Evolutionary conservation across 2,113 vertebrate species (phyloP), one percentile per base, ranked within the genome.

Genomic region (Scartelaos histophorus): DNA sequence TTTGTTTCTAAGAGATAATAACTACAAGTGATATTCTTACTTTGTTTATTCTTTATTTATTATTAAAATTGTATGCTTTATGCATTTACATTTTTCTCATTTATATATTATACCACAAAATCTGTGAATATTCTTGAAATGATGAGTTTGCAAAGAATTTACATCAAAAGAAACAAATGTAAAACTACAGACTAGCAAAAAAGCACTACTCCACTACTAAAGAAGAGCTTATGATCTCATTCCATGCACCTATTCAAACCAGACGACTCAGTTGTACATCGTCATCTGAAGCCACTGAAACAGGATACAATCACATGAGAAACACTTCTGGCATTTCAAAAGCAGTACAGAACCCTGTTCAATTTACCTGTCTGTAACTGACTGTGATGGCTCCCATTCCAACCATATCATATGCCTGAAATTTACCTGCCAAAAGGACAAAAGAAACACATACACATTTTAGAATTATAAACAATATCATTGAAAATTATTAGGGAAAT

Each of bases 211-310:
- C 46, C 13, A 47, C 47, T 49, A 17, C 47, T 51, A 43, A 10
- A 9, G 16, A 51, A 51, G 17, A 51, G 47, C 15, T 49, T 49
- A 43, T 43, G 38, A 4, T 43, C 38, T 10, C 38, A 43, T 43
- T 9, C 7, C 38, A 43, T 10, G 7, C 38, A 43, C 15, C 16
- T 16, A 15, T 49, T 49, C 47, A 49, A 49, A 49, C 0, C 47
- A 51, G 60, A 15, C 29, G 25, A 69, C 1, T 93, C 86, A 93
- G 91, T 89, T 93, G 91, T 93, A 93, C 89, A 93, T 87, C 57
- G 93, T 93, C 87, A 91, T 85, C 29, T 91, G 84, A 70, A 93
- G 91, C 90, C 92, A 93, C 92, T 93, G 84, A 13, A 89, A 87
- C 78, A 64, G 79, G 81, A 45, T 71, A 85, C 71, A 46, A 10